Conservation (phyloP, 2,113 vertebrate species). For the Myotis davidii region DNA sequence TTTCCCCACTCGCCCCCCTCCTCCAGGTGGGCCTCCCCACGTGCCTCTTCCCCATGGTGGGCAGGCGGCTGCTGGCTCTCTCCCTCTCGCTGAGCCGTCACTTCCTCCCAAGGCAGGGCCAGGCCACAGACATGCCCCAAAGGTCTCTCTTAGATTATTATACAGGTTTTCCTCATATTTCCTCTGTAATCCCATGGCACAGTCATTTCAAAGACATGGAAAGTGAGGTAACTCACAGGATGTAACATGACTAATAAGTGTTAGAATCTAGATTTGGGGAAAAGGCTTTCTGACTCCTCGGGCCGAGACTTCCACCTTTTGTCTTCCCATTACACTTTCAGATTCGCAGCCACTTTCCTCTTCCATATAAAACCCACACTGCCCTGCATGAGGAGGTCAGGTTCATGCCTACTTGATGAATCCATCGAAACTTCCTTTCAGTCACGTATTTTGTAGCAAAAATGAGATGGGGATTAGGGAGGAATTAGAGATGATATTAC, state of each 20-base stretch:
- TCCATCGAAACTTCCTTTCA: constrained; percentile 7
- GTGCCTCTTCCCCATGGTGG: neutral
- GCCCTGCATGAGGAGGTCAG: neutral
- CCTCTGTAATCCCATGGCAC: neutral
- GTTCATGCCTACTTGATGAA: neutral
- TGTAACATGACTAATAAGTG: too few relatives aligned
- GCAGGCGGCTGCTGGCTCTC: neutral
- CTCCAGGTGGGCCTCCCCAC: fast-evolving
- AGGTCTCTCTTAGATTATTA: neutral
- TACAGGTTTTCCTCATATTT: neutral
- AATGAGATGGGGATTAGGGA: constrained; percentile 39
- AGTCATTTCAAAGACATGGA: neutral
- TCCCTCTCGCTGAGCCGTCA: fast-evolving
- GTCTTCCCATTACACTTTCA: too few relatives aligned
- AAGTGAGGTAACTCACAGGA: neutral
- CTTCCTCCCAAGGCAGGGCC: neutral
- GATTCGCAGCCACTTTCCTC: neutral
- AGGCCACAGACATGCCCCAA: fast-evolving
- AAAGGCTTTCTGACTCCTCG: neutral
- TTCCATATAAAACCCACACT: neutral
- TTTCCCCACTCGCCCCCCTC: neutral
- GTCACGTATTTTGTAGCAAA: neutral
- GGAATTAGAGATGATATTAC: neutral
- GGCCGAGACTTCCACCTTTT: neutral
- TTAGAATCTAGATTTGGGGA: neutral